Percentiles rank a stretch among this genome's conserved stretches.
Evolutionary conservation across 2,113 vertebrate species (phyloP).

Genomic region (Eretmochelys imbricata): DNA sequence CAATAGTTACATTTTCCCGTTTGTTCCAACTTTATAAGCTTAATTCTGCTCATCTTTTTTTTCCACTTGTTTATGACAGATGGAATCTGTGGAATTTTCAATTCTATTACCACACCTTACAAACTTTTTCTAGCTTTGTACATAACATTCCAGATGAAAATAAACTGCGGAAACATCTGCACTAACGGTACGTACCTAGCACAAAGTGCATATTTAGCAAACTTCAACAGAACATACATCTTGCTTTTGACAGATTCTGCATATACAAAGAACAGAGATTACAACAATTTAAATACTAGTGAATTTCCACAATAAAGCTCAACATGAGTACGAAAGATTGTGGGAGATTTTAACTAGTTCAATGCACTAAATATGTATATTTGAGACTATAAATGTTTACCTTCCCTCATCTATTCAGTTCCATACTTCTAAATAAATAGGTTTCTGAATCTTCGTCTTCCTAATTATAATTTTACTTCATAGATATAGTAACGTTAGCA

Average conservation of each 20-base stretch:
- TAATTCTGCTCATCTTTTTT: background rate
- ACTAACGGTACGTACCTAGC: background rate
- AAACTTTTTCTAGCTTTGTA: background rate
- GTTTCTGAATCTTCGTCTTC: background rate
- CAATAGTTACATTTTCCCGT: background rate
- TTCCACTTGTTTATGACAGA: background rate
- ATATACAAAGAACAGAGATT: background rate
- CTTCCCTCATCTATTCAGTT: fast-evolving
- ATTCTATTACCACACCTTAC: background rate
- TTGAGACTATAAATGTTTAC: background rate
- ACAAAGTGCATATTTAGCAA: background rate
- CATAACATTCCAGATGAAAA: background rate
- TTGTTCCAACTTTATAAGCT: background rate
- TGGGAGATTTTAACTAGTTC: background rate
- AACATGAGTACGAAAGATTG: background rate
- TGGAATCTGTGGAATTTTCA: background rate
- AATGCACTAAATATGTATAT: background rate
- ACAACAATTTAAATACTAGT: background rate
- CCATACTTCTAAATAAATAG: background rate
- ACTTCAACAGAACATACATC: background rate
- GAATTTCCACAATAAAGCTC: background rate
- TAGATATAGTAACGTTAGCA: fast-evolving
- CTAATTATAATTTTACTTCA: fast-evolving
- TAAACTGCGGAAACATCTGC: background rate
- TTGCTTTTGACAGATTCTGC: background rate